These are phyloP conservation scores for Papilio elwesi DNA, from an alignment of 2,888 invertebrate species.

Conservation along the genomic window DNA sequence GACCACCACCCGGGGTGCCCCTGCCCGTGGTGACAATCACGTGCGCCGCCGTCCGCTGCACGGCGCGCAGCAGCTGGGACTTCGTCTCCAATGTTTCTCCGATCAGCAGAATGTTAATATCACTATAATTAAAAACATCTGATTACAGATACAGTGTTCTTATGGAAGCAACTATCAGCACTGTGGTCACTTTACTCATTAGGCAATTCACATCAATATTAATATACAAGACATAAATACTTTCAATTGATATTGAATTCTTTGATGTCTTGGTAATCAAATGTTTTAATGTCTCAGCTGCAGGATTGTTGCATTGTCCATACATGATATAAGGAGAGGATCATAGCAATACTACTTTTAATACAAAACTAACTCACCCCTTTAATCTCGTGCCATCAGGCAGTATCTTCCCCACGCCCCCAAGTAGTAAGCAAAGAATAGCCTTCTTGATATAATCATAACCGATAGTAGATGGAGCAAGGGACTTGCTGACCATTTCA, in stretches of 20 bases:
- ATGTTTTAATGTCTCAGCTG: background rate
- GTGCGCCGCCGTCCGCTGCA: constrained; percentile 96
- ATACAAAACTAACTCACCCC: constrained; percentile 81
- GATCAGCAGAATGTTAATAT: constrained; percentile 96
- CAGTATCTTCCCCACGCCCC: background rate
- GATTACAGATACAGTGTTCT: too few relatives aligned
- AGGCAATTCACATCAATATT: too few relatives aligned
- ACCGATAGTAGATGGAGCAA: background rate
- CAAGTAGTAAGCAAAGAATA: background rate
- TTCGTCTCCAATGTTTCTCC: constrained; percentile 99
- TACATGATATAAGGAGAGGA: too few relatives aligned
- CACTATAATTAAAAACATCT: constrained; percentile 58
- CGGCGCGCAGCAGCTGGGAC: constrained; percentile 97
- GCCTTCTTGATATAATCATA: constrained; percentile 2
- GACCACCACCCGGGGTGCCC: constrained; percentile 98
- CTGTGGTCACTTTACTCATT: too few relatives aligned
- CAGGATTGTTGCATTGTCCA: background rate
- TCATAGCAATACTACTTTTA: background rate
- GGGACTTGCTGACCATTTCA: constrained; percentile 88
- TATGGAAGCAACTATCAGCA: too few relatives aligned
- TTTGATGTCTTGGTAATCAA: too few relatives aligned
- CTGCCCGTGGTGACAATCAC: constrained; percentile 99
- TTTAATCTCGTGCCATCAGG: constrained; percentile 86
- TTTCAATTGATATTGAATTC: too few relatives aligned
- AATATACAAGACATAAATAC: too few relatives aligned